Conservation (phyloP, 2,113 vertebrate species). For the Tragulus kanchil region DNA sequence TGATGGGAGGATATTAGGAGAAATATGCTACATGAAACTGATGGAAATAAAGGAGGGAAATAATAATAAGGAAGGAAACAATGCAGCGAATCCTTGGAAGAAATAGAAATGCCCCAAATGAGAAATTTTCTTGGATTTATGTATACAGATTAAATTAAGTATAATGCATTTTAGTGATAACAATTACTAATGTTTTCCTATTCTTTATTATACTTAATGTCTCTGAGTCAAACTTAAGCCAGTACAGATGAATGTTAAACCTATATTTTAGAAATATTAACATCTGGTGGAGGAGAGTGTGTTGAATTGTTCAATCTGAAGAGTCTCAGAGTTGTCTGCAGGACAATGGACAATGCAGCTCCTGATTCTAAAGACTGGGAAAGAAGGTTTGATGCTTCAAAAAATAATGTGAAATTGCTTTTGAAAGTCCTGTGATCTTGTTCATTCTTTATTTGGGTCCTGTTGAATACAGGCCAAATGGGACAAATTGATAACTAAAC, state of each 20-base stretch:
- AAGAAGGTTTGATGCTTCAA: constrained; percentile 46
- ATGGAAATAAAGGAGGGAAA: not conserved
- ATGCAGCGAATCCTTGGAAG: not conserved
- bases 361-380: constrained; percentile 40
- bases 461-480: constrained; percentile 76
- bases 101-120: not conserved
- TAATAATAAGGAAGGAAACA: too few species aligned
- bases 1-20: not conserved
- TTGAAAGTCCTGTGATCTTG: constrained; percentile 70
- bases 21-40: not conserved
- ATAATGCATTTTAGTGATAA: not conserved
- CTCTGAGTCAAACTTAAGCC: not conserved
- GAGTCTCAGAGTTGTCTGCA: constrained; percentile 42
- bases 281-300: not conserved
- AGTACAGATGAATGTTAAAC: not conserved
- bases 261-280: constrained; percentile 33
- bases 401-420: constrained; percentile 69
- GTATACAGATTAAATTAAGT: not conserved
- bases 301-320: constrained; percentile 35
- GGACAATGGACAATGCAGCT: not conserved
- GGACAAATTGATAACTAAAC: constrained; percentile 68
- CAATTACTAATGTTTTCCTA: not conserved
- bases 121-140: not conserved
- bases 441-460: constrained; percentile 64
- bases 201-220: not conserved